These are phyloP conservation scores for Prochilodus magdalenae DNA, from an alignment of 2,113 vertebrate genomes.

Conservation along the genomic window DNA sequence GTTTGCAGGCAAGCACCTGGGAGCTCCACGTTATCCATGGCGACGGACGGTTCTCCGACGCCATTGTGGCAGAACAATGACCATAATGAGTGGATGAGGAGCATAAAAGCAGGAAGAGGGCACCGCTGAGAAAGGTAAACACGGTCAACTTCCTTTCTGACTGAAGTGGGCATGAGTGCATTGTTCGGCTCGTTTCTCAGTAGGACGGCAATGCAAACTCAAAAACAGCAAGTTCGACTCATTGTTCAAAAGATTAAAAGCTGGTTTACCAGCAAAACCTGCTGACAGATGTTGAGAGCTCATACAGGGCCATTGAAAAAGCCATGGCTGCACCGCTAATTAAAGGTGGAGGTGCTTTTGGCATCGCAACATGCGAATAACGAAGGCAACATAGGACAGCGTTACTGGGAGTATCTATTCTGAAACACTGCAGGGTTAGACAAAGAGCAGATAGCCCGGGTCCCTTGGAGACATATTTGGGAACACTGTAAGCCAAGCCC, in stretches of 20 bases:
- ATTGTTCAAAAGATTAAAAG: constrained; percentile 38
- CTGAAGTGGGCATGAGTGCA: constrained; percentile 44
- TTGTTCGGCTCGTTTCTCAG: constrained; percentile 60
- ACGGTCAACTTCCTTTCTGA: constrained; percentile 55
- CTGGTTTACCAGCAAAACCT: constrained; percentile 11
- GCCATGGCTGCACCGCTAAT: not conserved
- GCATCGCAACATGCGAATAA: too few relatives aligned
- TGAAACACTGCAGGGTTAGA: too few relatives aligned
- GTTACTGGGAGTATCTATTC: too few relatives aligned
- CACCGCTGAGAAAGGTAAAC: constrained; percentile 64
- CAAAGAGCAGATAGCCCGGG: not conserved
- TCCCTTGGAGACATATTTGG: not conserved
- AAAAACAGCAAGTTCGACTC: not conserved
- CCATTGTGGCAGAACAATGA: constrained; percentile 72
- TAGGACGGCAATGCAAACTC: constrained; percentile 35
- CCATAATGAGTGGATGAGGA: constrained; percentile 53
- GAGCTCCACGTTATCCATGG: constrained; percentile 23
- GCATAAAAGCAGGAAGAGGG: constrained; percentile 73
- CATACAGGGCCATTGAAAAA: not conserved
- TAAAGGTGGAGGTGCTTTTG: not conserved
- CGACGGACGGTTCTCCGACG: not conserved
- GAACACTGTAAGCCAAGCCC: not conserved
- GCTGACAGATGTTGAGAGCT: not conserved
- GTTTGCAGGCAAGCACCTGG: constrained; percentile 9
- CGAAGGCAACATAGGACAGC: too few relatives aligned